Base-by-base conservation (phyloP, 2,113 vertebrate genomes). In the Stegastes partitus region DNA sequence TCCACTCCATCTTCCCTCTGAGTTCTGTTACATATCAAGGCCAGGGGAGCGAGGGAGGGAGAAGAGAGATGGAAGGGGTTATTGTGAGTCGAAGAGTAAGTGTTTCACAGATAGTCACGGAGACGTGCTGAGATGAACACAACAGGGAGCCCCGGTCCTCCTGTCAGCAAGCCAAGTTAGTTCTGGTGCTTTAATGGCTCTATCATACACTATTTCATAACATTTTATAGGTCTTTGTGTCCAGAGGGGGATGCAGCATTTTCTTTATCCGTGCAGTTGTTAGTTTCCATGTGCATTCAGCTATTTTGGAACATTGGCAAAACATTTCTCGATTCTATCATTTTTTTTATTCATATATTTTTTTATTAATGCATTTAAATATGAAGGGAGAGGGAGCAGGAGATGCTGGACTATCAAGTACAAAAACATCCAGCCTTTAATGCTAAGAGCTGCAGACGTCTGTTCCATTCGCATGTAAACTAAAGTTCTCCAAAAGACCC, bases 1-100 rank as follows among this genome's bases (percentile, higher is more conserved):
- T 88, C 77, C 23, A 78, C 82, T 88, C 79, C 86, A 80, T 90
- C 81, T 90, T 81, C 77, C 65, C 62, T 78, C 79, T 50, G 79
- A 81, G 86, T 79, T 92, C 85, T 92, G 91, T 83, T 92, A 83
- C 88, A 86, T 68, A 87, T 92, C 90, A 88, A 76, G 82, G 68
- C 58, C 1, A 39, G 67, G 73, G 61, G 70, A 77, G 47, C 69
- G 59, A 67, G 56, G 66, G 71, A 66, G 79, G 67, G 51, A 69
- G 50, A 16, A 26, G 18, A 61, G 71, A 79, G 81, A 85, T 77
- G 78, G 80, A 85, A 34, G 67, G 37, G 77, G 82, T 73, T 81
- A 82, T 54, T 68, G 82, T 57, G 83, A 84, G 87, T 58, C 53
- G 82, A 86, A 88, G 90, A 90, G 84, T 86, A 83, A 91, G 78